Evolutionary conservation across 2,797 vertebrate species (phyloP).

Genomic region (Darevskia mixta): DNA sequence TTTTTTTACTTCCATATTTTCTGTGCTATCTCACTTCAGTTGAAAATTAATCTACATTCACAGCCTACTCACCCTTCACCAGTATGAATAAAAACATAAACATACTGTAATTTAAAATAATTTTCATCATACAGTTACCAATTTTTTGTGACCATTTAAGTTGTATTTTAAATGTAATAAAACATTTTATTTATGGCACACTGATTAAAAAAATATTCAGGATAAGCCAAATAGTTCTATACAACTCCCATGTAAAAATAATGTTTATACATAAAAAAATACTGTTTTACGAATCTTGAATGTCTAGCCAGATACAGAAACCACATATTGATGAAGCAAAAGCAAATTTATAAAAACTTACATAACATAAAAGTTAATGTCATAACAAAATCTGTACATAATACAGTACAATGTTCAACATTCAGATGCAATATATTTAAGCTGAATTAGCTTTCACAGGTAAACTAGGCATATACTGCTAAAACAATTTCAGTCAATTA

Average conservation of each 20-base stretch:
- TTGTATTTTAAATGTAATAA: not conserved
- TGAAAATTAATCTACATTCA: not conserved
- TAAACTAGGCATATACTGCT: conserved; percentile 41
- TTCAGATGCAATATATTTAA: conserved; percentile 7
- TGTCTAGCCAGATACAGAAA: conserved; percentile 21
- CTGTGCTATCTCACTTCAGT: not conserved
- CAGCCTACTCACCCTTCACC: not conserved
- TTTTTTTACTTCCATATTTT: not conserved
- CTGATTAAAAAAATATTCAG: not conserved
- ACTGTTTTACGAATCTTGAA: not conserved
- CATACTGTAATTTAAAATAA: not conserved
- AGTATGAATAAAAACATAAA: not conserved
- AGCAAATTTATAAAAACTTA: conserved; percentile 47
- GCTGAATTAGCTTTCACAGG: conserved; percentile 48
- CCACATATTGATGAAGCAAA: conserved; percentile 2
- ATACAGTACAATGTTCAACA: not conserved
- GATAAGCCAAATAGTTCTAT: not conserved
- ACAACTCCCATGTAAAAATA: not conserved
- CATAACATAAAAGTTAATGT: conserved; percentile 36
- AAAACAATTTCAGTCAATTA: conserved; percentile 5
- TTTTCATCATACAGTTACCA: not conserved
- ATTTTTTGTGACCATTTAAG: not conserved
- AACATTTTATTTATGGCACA: not conserved
- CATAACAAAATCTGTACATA: conserved; percentile 16
- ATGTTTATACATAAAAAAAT: not conserved